Conservation (phyloP, 2,113 vertebrate species). For the Lichenostomus cassidix region DNA sequence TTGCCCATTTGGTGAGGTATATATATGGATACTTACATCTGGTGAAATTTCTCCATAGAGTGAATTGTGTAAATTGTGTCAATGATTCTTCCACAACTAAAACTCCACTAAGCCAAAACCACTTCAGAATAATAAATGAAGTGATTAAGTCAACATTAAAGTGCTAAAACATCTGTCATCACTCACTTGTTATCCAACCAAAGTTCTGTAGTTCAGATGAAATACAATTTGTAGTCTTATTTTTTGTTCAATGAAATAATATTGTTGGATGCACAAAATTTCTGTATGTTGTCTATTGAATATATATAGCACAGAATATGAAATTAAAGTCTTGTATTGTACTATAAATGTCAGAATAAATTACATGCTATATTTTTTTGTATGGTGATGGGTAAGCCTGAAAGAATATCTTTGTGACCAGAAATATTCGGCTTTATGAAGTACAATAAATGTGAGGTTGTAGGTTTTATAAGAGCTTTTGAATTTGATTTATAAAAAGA, state of each 20-base stretch:
- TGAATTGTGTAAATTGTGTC: neutral
- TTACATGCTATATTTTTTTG: neutral
- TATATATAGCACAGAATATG: neutral
- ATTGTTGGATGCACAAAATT: neutral
- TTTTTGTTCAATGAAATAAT: neutral
- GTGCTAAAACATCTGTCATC: neutral
- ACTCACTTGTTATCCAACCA: neutral
- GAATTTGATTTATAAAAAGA: conserved; percentile 13
- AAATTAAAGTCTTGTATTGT: neutral
- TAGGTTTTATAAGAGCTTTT: neutral
- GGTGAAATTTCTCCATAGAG: neutral
- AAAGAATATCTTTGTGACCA: neutral
- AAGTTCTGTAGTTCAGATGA: neutral
- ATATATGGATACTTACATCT: neutral
- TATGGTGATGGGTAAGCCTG: neutral
- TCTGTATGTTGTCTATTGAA: neutral
- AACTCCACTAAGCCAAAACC: neutral
- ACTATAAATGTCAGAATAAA: conserved; percentile 4
- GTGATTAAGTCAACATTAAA: neutral
- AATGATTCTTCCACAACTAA: neutral
- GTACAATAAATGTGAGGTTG: neutral
- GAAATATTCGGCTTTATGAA: neutral
- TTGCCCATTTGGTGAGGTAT: neutral
- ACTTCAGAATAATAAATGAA: neutral
- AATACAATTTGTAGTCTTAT: neutral